Evolutionary conservation across 1,140 invertebrate species (phyloP).

Genomic region (Drosophila carrolli): DNA sequence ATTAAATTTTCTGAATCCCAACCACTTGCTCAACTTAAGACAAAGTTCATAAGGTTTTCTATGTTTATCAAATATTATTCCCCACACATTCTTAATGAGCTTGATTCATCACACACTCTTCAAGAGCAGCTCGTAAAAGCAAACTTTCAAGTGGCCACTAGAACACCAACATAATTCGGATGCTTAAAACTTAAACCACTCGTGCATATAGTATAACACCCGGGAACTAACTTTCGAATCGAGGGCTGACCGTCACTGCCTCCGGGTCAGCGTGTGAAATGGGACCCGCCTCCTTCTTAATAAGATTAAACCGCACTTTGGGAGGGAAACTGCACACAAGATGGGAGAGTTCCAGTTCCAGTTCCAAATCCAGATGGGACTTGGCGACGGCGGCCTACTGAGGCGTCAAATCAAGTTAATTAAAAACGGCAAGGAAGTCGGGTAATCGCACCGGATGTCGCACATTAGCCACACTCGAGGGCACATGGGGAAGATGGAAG

Average conservation of each 20-base stretch:
- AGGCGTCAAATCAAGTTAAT: conserved; percentile 84
- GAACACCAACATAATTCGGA: conserved; percentile 42
- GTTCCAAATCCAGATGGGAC: conserved; percentile 13
- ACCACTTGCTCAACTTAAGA: neutral
- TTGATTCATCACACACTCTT: conserved; percentile 10
- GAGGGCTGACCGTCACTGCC: conserved; percentile 33
- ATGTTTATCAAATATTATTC: conserved; percentile 10
- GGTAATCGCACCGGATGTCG: conserved; percentile 74
- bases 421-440: conserved; percentile 44
- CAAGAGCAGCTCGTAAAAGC: conserved; percentile 8
- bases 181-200: conserved; percentile 8
- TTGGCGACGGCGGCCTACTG: conserved; percentile 42
- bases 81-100: conserved; percentile 42
- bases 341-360: conserved; percentile 11
- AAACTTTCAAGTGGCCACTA: conserved; percentile 51
- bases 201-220: neutral
- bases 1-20: neutral
- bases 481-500: conserved; percentile 54
- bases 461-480: conserved; percentile 81
- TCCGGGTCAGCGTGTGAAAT: conserved; percentile 56
- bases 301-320: conserved; percentile 62
- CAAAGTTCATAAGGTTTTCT: neutral
- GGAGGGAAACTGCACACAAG: conserved; percentile 17
- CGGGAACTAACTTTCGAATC: conserved; percentile 16
- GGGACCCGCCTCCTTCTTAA: conserved; percentile 38